These are phyloP conservation scores for Trinorchestia longiramus DNA, from an alignment of 1,140 invertebrate genomes.

Conservation along the genomic window DNA sequence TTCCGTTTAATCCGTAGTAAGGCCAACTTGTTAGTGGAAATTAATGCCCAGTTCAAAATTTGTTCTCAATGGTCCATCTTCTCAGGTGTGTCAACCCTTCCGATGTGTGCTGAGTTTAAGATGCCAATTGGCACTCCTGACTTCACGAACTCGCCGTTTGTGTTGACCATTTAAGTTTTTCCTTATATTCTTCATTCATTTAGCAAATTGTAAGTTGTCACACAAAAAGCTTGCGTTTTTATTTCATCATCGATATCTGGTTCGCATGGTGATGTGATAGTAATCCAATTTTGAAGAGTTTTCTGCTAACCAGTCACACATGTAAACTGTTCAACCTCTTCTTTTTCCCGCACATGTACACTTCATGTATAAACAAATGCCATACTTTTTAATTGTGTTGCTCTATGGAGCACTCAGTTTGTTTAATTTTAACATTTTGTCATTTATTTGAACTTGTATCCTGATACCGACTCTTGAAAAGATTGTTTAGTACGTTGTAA, in stretches of 20 bases:
- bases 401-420: neutral
- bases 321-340: neutral
- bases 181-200: neutral
- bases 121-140: slow-evolving; percentile 24
- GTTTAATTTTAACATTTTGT: neutral
- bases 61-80: neutral
- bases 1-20: neutral
- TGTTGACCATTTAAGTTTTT: neutral
- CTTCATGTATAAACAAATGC: neutral
- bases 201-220: neutral
- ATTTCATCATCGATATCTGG: neutral
- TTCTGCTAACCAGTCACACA: neutral
- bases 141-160: slow-evolving; percentile 9
- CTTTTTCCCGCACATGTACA: neutral
- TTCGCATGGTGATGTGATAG: neutral
- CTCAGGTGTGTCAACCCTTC: slow-evolving; percentile 45
- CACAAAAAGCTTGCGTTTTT: neutral
- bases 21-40: neutral
- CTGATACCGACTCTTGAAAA: neutral
- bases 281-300: neutral
- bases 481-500: too few relatives aligned
- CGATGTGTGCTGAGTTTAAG: neutral
- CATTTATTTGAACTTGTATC: neutral
- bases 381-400: neutral
- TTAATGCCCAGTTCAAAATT: neutral